A percentile compares a stretch with the other conserved stretches of the same genome.
These are phyloP conservation scores for Vultur gryphus DNA, from an alignment of 2,797 vertebrate genomes.

Conservation along the genomic window DNA sequence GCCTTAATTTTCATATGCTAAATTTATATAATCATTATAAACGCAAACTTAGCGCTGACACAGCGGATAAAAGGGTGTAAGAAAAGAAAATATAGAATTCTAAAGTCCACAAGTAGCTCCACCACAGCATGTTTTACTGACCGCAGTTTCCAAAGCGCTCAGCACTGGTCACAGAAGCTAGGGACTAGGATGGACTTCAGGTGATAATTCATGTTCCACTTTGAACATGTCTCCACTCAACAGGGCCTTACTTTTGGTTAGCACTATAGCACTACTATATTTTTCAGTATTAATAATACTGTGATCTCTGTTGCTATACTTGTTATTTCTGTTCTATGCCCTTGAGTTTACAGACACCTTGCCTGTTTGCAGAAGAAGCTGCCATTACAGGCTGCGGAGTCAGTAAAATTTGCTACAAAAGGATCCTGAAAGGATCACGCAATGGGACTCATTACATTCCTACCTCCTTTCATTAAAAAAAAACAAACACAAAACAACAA, in stretches of 20 bases:
- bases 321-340: not conserved
- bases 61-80: not conserved
- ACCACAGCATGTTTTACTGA: not conserved
- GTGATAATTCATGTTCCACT: not conserved
- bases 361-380: not conserved
- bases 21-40: not conserved
- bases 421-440: not conserved
- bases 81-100: not conserved
- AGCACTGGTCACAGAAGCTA: not conserved
- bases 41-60: not conserved
- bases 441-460: not conserved
- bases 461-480: not conserved
- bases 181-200: not conserved
- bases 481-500: not conserved
- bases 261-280: not conserved
- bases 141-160: not conserved
- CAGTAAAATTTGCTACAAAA: not conserved
- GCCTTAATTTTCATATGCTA: not conserved
- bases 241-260: not conserved
- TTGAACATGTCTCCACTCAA: not conserved
- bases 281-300: not conserved
- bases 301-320: not conserved
- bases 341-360: not conserved
- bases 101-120: not conserved
- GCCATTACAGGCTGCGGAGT: not conserved